Conservation (phyloP, 2,113 vertebrate species). For the Thinocorus orbignyianus region DNA sequence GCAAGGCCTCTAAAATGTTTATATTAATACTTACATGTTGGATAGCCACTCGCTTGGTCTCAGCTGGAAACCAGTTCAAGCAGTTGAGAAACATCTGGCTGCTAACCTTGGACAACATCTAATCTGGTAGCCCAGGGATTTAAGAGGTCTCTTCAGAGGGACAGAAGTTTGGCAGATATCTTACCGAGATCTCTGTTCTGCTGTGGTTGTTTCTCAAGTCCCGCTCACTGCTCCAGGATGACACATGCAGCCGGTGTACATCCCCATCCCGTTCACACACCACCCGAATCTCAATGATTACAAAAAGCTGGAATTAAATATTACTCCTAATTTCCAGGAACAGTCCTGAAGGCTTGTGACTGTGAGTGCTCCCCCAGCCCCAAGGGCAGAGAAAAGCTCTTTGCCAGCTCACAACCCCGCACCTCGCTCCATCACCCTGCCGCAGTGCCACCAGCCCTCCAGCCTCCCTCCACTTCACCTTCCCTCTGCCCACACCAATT, state of each 20-base stretch:
- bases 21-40: conserved; percentile 64
- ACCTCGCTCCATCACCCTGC: rapidly evolving
- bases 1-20: conserved; percentile 58
- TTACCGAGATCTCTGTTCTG: neutral
- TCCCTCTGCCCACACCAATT: neutral
- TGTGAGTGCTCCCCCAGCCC: neutral
- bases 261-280: neutral
- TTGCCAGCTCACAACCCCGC: neutral
- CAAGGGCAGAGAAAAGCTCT: rapidly evolving
- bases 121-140: conserved; percentile 71
- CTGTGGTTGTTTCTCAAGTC: neutral
- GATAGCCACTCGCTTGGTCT: conserved; percentile 53
- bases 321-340: rapidly evolving
- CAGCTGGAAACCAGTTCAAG: conserved; percentile 65
- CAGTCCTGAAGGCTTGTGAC: neutral
- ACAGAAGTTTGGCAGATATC: conserved; percentile 55
- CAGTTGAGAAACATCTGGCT: conserved; percentile 77
- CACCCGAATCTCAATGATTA: rapidly evolving
- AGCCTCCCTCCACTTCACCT: neutral
- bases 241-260: rapidly evolving
- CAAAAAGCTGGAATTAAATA: neutral
- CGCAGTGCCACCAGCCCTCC: neutral
- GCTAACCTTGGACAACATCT: conserved; percentile 70
- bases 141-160: conserved; percentile 24
- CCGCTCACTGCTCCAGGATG: neutral